Evolutionary conservation across 2,888 invertebrate species (phyloP).

Genomic region (Andrena fulva): DNA sequence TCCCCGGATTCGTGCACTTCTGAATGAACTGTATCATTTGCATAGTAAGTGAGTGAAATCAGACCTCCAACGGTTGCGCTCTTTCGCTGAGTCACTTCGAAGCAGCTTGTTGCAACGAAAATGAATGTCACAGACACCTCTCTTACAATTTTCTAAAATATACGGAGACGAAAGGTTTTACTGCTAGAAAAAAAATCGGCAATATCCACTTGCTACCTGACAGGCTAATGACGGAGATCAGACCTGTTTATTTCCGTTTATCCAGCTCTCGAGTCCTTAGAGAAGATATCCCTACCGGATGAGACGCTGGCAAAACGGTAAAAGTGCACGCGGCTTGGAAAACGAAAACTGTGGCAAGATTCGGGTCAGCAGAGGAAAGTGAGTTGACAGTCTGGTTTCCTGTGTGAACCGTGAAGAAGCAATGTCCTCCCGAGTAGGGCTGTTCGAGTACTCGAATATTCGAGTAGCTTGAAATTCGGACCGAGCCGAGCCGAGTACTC

Average conservation of each 20-base stretch:
- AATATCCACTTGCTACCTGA: neutral
- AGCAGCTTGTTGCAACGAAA: neutral
- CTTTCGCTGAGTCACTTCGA: too few relatives aligned
- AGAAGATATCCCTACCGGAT: conserved; percentile 54
- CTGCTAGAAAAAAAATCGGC: neutral
- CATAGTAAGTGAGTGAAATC: neutral
- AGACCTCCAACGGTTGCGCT: neutral
- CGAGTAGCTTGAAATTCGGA: too few relatives aligned
- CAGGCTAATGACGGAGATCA: neutral
- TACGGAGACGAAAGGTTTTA: neutral
- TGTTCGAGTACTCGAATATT: too few relatives aligned
- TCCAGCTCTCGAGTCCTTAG: conserved; percentile 22
- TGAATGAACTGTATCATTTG: conserved; percentile 1
- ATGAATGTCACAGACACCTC: neutral
- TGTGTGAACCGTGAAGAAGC: conserved; percentile 25
- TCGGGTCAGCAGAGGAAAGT: conserved; percentile 79
- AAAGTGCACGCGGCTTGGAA: conserved; percentile 68
- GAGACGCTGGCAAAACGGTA: conserved; percentile 62
- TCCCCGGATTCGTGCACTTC: too few relatives aligned
- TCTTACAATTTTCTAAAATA: too few relatives aligned
- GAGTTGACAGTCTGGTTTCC: conserved; percentile 74
- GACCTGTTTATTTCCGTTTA: conserved; percentile 20
- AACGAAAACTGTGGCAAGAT: conserved; percentile 71
- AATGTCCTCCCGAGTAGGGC: neutral
- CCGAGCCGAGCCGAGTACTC: too few relatives aligned